Base-by-base conservation (phyloP, 2,888 invertebrate species). In the Sylvicola cinctus region DNA sequence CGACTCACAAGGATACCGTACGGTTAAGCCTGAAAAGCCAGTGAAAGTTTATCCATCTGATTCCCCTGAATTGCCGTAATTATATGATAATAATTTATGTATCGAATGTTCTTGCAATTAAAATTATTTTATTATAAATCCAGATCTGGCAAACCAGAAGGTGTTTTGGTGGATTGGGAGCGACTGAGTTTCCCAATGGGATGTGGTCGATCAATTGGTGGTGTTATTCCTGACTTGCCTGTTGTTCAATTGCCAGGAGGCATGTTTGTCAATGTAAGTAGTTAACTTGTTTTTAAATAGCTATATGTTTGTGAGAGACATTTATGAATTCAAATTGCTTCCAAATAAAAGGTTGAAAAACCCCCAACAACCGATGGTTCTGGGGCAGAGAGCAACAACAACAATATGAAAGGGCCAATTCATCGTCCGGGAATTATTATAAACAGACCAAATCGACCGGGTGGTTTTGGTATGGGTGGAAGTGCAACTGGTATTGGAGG, bases 1-100 rank as follows among this genome's bases (percentile, higher is more conserved):
- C 31, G 80, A 80, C 50, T 70, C 71, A 38, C 75, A 75, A 58
- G 80, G 80, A 13, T 80, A 78, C 51, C 61, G 80, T 40, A 71
- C 76, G 1, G 70, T 80, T 1, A 68, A 69, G 43, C 75, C 77
- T 1, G 66, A 69, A 32, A 67, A 72, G 41, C 63, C 70, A 0
- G 70, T 77, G 3, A 74, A 77, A 54, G 62, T 79, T 3, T 74
- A 63, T 48, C 62, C 66, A 12, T 66, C 68, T 16, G 40, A 37
- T 25, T 49, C 17, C 42, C 44, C 15, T 41, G 41, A 16, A 30
- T 23, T 7, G 3, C 27, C 16, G 27, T 25, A 12, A 12, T 17
- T 31, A 16, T 4, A 8, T 8, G n/a, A n/a, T n/a, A n/a, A n/a
- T n/a, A n/a, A n/a, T n/a, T n/a, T n/a, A n/a, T n/a, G n/a, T n/a